Conservation (phyloP, 2,797 vertebrate genomes). For the Melanotaenia boesemani region DNA sequence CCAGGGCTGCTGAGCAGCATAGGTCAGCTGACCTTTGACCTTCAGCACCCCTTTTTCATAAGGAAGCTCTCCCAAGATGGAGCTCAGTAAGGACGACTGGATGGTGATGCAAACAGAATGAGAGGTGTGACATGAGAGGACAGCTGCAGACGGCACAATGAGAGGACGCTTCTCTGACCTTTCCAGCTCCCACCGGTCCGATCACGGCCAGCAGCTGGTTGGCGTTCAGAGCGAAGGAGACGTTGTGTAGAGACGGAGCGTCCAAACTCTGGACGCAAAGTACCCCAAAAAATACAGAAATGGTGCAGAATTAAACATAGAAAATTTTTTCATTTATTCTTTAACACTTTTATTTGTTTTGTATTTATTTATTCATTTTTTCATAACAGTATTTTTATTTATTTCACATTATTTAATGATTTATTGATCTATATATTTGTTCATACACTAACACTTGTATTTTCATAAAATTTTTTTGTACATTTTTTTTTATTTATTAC, state of each 20-base stretch:
- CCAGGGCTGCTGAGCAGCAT: slow-evolving; percentile 95
- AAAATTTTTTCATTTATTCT: too few relatives aligned
- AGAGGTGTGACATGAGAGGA: background rate
- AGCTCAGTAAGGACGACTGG: slow-evolving; percentile 92
- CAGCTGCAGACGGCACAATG: background rate
- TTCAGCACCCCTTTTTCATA: slow-evolving; percentile 84
- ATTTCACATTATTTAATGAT: too few relatives aligned
- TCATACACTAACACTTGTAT: too few relatives aligned
- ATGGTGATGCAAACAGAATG: background rate
- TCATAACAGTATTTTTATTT: too few relatives aligned
- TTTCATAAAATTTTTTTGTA: too few relatives aligned
- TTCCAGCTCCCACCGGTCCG: slow-evolving; percentile 95
- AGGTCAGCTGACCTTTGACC: slow-evolving; percentile 88
- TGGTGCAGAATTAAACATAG: too few relatives aligned
- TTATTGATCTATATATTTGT: too few relatives aligned
- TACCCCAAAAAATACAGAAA: background rate
- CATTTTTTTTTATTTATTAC: too few relatives aligned
- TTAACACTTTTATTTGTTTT: too few relatives aligned
- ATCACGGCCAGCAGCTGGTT: slow-evolving; percentile 90
- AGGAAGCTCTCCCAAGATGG: slow-evolving; percentile 90
- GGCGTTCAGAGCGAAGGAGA: slow-evolving; percentile 85
- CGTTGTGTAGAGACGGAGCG: slow-evolving; percentile 86
- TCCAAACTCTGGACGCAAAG: slow-evolving; percentile 79
- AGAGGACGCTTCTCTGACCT: slow-evolving; percentile 45
- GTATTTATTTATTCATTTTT: too few relatives aligned